Conservation (phyloP, 2,113 vertebrate genomes). For the Thryonomys swinderianus region DNA sequence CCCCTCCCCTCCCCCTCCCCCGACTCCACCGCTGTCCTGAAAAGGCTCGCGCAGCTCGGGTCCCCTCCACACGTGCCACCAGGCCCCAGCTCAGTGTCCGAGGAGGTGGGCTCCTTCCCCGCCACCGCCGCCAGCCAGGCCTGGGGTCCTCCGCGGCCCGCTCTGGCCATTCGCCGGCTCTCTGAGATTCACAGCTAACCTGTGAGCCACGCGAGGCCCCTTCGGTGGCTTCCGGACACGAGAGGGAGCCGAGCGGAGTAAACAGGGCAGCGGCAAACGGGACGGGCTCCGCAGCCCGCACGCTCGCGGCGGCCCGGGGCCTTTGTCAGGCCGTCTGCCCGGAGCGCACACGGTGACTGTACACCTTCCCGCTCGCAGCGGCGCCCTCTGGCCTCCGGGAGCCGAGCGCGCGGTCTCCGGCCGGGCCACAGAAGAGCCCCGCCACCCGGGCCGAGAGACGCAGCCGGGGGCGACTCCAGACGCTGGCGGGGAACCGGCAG, state of each 20-base stretch:
- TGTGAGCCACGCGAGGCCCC: background rate
- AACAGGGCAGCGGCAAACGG: background rate
- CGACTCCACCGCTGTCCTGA: background rate
- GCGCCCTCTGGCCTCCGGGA: too few relatives aligned
- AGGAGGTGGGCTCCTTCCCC: background rate
- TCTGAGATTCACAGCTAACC: background rate
- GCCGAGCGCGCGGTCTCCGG: too few relatives aligned
- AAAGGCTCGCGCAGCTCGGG: background rate
- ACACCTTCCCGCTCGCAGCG: too few relatives aligned
- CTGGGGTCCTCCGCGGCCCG: background rate
- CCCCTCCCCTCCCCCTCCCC: too few relatives aligned
- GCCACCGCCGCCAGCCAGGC: background rate
- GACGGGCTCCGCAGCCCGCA: background rate
- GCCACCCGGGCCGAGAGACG: background rate
- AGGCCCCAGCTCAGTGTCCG: background rate
- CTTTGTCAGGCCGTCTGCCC: background rate
- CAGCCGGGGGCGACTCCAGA: background rate
- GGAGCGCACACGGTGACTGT: too few relatives aligned
- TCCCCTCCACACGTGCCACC: background rate
- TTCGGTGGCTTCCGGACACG: background rate
- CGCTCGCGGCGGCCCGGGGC: too few relatives aligned
- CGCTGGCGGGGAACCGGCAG: background rate
- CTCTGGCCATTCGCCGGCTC: fast-evolving
- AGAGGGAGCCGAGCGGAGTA: background rate
- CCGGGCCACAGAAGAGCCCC: background rate